A percentile compares a stretch with the other conserved stretches of the same genome.
Evolutionary conservation across 2,888 invertebrate genomes (phyloP).

Genomic region (Gari tellinella): DNA sequence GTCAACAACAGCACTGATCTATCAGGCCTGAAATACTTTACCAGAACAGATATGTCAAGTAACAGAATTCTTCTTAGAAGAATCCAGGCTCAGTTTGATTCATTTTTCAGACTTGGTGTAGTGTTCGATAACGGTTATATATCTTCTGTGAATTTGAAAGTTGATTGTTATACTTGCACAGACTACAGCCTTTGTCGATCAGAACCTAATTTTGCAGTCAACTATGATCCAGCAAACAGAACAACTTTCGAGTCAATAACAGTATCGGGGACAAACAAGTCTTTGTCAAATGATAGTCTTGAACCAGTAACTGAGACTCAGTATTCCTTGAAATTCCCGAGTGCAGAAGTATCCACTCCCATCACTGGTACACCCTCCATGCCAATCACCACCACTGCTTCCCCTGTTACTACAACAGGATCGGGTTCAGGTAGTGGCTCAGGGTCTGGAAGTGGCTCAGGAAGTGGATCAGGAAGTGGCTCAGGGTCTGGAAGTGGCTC

Average conservation of each 20-base stretch:
- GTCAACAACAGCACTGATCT: constrained; percentile 22
- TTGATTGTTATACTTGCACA: constrained; percentile 19
- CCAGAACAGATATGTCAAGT: too few relatives aligned
- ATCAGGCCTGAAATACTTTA: constrained; percentile 6
- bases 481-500: constrained; percentile 2
- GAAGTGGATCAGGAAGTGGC: too few relatives aligned
- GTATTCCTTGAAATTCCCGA: constrained; percentile 24
- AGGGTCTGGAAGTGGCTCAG: too few relatives aligned
- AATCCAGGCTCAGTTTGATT: not conserved
- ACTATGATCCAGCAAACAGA: constrained; percentile 9
- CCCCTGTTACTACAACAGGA: too few relatives aligned
- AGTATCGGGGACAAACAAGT: constrained; percentile 15
- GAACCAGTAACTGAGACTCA: constrained; percentile 34
- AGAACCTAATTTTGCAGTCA: not conserved
- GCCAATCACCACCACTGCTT: too few relatives aligned
- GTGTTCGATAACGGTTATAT: constrained; percentile 25
- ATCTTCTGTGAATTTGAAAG: constrained; percentile 5
- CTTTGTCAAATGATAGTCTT: constrained; percentile 3
- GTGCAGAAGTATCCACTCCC: not conserved
- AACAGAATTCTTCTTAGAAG: too few relatives aligned
- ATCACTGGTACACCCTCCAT: too few relatives aligned
- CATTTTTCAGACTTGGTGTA: not conserved
- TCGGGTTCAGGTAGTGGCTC: not conserved
- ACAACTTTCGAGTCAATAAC: constrained; percentile 14
- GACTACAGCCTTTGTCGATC: constrained; percentile 19